A percentile compares a stretch with the other conserved stretches of the same genome.
These are phyloP conservation scores for Holacanthella duospinosa DNA, from an alignment of 2,888 invertebrate species.

Conservation along the genomic window DNA sequence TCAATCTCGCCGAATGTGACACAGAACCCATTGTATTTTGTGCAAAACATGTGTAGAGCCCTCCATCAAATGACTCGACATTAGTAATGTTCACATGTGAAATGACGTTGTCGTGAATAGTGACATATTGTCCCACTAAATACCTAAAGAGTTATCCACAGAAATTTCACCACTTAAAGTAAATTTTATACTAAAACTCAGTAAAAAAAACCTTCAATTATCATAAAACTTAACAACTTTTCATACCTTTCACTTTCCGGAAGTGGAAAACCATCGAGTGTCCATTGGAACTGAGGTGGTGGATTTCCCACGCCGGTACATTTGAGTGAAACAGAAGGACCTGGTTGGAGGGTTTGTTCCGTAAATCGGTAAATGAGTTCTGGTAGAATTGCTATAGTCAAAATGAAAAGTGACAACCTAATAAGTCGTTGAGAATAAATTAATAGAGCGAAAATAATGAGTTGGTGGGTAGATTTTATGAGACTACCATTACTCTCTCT, in stretches of 20 bases:
- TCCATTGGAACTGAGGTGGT: slow-evolving; percentile 83
- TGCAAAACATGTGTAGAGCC: slow-evolving; percentile 76
- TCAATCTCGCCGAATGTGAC: slow-evolving; percentile 71
- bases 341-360: slow-evolving; percentile 82
- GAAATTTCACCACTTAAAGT: background rate
- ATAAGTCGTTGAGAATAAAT: background rate
- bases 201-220: background rate
- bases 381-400: slow-evolving; percentile 67
- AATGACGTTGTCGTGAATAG: slow-evolving; percentile 82
- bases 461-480: background rate
- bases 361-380: slow-evolving; percentile 84
- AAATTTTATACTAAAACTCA: background rate
- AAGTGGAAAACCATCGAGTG: slow-evolving; percentile 75
- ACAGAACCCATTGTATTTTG: slow-evolving; percentile 70
- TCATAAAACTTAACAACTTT: background rate
- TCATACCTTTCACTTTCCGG: slow-evolving; percentile 58
- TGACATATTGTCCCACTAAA: slow-evolving; percentile 82
- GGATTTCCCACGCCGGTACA: slow-evolving; percentile 93
- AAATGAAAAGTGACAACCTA: slow-evolving; percentile 9
- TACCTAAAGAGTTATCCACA: slow-evolving; percentile 60
- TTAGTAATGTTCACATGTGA: slow-evolving; percentile 83
- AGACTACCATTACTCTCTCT: background rate
- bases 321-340: slow-evolving; percentile 79
- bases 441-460: background rate
- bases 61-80: slow-evolving; percentile 79